phyloP scores from a whole-genome alignment of 2,113 vertebrate genomes.

The Rhea pennata region DNA sequence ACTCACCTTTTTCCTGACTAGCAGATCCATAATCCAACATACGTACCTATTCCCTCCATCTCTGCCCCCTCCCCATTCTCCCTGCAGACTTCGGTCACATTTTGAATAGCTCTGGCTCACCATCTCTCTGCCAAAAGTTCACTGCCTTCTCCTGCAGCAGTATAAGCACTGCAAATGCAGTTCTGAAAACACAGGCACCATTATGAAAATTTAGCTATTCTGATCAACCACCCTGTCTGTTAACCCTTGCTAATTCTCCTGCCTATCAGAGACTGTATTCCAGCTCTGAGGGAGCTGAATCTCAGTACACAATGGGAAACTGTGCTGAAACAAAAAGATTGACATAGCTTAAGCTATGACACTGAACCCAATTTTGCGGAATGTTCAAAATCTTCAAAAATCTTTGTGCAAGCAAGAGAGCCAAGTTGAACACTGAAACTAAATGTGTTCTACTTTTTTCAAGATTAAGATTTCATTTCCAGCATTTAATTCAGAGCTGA shows the following conservation, averaged over 20 bases:
- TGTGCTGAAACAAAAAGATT: not conserved
- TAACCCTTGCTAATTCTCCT: not conserved
- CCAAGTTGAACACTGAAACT: not conserved
- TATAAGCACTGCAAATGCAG: fast-evolving
- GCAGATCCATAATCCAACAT: not conserved
- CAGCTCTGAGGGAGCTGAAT: not conserved
- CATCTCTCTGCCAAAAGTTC: not conserved
- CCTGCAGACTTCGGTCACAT: not conserved
- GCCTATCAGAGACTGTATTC: fast-evolving
- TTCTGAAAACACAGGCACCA: not conserved
- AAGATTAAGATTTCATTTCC: constrained; percentile 12
- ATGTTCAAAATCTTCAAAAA: not conserved
- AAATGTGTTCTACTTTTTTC: constrained; percentile 6
- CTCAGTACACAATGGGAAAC: fast-evolving
- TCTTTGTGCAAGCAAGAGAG: not conserved
- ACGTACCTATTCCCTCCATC: fast-evolving
- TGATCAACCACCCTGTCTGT: not conserved
- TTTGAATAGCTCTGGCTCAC: not conserved
- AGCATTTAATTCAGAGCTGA: constrained; percentile 12
- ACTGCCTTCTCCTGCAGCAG: not conserved
- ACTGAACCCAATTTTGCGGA: not conserved
- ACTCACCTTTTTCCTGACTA: not conserved
- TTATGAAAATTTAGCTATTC: not conserved
- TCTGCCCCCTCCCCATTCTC: fast-evolving
- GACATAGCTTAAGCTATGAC: not conserved